phyloP scores from a whole-genome alignment of 2,888 invertebrate genomes.

The Meteorus colon region DNA sequence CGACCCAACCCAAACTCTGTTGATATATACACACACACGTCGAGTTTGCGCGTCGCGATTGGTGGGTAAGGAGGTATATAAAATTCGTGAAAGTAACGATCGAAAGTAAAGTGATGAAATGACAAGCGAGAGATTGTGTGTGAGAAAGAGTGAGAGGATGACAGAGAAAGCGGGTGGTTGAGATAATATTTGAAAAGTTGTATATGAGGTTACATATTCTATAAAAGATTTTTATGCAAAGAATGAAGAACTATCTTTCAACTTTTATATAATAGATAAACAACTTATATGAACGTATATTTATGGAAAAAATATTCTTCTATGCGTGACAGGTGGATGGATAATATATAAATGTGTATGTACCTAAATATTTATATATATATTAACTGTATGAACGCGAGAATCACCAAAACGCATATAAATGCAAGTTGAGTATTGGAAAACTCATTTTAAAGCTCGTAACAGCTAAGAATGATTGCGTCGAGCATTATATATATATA shows the following conservation, averaged over 20 bases:
- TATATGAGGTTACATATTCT: slow-evolving; percentile 8
- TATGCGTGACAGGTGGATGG: slow-evolving; percentile 24
- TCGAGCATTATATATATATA: slow-evolving; percentile 58
- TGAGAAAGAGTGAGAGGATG: no score
- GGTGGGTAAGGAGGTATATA: slow-evolving; percentile 46
- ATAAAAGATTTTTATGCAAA: slow-evolving; percentile 6
- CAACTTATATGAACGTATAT: neutral
- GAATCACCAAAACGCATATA: slow-evolving; percentile 3
- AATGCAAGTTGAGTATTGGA: slow-evolving; percentile 53
- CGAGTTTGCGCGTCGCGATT: slow-evolving; percentile 60
- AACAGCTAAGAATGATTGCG: slow-evolving; percentile 67
- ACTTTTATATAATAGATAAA: slow-evolving; percentile 12
- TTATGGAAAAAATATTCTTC: neutral
- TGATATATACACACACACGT: slow-evolving; percentile 28
- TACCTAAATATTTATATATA: neutral
- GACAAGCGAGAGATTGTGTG: slow-evolving; percentile 26
- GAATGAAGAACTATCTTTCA: slow-evolving; percentile 8
- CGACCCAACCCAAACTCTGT: slow-evolving; percentile 36
- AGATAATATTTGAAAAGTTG: slow-evolving; percentile 28
- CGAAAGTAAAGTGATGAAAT: slow-evolving; percentile 17
- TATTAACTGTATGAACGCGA: slow-evolving; percentile 13
- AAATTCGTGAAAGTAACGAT: slow-evolving; percentile 22
- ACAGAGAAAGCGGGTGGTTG: neutral
- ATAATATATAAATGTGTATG: slow-evolving; percentile 12
- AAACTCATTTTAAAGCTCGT: slow-evolving; percentile 56